Conservation (phyloP, 2,113 vertebrate species). For the Cheirogaleus medius region DNA sequence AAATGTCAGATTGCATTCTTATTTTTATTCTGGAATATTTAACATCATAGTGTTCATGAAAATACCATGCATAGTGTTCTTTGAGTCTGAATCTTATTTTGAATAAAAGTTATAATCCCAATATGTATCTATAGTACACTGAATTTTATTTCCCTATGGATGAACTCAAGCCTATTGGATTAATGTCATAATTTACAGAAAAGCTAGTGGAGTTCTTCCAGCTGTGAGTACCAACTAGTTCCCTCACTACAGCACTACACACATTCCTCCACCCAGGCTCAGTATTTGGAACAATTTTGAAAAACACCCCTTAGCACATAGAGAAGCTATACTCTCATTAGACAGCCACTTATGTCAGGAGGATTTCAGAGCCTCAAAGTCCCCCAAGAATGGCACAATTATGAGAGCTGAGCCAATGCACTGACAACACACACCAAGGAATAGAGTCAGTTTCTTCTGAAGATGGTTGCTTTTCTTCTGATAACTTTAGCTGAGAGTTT, state of each 20-base stretch:
- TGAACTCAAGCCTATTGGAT: not conserved
- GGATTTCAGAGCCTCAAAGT: constrained; percentile 12
- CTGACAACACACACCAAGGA: not conserved
- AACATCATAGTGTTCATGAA: not conserved
- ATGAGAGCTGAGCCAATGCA: not conserved
- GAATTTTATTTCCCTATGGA: not conserved
- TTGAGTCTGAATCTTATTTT: not conserved
- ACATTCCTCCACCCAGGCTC: not conserved
- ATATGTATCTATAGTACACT: not conserved
- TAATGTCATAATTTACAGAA: not conserved
- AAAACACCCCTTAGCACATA: not conserved
- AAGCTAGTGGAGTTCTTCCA: not conserved
- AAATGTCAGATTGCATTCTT: not conserved
- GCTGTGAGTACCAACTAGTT: not conserved
- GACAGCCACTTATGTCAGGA: not conserved
- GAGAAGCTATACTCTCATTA: constrained; percentile 35
- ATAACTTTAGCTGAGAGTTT: not conserved
- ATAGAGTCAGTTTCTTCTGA: not conserved
- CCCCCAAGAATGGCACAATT: not conserved
- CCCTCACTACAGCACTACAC: not conserved
- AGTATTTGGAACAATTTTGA: not conserved
- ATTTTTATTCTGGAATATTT: not conserved
- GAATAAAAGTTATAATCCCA: not conserved
- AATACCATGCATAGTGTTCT: not conserved
- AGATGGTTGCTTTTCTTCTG: not conserved